Percentiles rank a stretch among this genome's conserved stretches.
Conservation (phyloP, 2,888 invertebrate genomes). For the Cosmia trapezina region DNA sequence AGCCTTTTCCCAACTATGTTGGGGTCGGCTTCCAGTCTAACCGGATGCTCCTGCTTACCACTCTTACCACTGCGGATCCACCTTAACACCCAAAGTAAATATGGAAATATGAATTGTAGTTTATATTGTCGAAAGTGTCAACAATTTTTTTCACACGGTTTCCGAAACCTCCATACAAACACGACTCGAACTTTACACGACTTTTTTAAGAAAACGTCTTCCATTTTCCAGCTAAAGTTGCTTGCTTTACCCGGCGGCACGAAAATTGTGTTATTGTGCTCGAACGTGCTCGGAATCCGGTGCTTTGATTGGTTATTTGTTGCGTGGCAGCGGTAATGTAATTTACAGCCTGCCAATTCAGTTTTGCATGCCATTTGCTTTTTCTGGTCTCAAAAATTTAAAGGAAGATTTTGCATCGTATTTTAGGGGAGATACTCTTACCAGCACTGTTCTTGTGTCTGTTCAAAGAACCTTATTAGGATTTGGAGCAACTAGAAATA, state of each 20-base stretch:
- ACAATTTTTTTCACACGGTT: background rate
- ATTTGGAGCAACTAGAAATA: background rate
- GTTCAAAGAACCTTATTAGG: background rate
- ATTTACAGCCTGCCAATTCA: constrained; percentile 46
- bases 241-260: constrained; percentile 27
- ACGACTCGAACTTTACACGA: background rate
- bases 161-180: background rate
- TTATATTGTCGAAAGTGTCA: background rate
- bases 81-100: background rate
- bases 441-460: background rate
- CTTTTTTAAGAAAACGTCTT: constrained; percentile 1
- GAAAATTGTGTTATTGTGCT: constrained; percentile 65
- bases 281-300: constrained; percentile 62
- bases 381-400: constrained; percentile 13
- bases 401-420: background rate
- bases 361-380: constrained; percentile 48
- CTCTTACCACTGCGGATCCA: too few relatives aligned
- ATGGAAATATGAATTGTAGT: background rate
- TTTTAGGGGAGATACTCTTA: background rate
- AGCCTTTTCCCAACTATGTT: too few relatives aligned
- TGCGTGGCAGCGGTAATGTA: constrained; percentile 45
- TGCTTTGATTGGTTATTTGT: constrained; percentile 62
- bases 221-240: constrained; percentile 32
- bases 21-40: too few relatives aligned
- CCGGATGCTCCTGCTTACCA: too few relatives aligned